Evolutionary conservation across 2,113 vertebrate species (phyloP).

Genomic region (Aegotheles bennettii): DNA sequence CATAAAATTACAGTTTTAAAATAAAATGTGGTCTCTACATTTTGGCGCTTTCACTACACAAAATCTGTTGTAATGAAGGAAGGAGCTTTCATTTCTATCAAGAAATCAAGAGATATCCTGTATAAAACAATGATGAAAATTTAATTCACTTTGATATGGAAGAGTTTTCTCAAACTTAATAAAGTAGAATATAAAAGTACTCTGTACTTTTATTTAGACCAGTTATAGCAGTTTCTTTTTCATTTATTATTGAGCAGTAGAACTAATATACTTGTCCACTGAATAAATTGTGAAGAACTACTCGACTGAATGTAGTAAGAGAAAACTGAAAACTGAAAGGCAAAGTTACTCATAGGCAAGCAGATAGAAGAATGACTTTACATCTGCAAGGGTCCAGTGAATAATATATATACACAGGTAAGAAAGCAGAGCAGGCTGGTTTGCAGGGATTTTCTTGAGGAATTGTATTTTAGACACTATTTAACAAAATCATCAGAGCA

Average conservation of each 20-base stretch:
- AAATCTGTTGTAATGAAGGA: constrained; percentile 22
- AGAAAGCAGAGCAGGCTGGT: background rate
- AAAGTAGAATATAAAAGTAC: background rate
- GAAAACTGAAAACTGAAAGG: background rate
- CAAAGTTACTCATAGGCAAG: background rate
- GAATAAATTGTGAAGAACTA: background rate
- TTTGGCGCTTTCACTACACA: background rate
- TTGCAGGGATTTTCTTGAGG: background rate
- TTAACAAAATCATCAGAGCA: background rate
- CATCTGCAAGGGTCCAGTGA: fast-evolving
- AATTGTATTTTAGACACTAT: background rate
- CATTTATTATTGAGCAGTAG: background rate
- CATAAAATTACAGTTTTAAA: constrained; percentile 25
- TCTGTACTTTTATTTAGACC: background rate
- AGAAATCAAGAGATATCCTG: background rate
- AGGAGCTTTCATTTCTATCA: constrained; percentile 9
- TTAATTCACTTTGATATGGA: background rate
- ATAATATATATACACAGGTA: background rate
- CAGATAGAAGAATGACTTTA: background rate
- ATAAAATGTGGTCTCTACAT: background rate
- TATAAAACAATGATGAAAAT: background rate
- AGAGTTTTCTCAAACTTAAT: background rate
- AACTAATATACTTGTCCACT: background rate
- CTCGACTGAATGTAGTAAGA: background rate
- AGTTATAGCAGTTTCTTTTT: background rate